Percentiles rank a stretch among this genome's conserved stretches.
Conservation (phyloP, 2,113 vertebrate species). For the Hyla sarda region DNA sequence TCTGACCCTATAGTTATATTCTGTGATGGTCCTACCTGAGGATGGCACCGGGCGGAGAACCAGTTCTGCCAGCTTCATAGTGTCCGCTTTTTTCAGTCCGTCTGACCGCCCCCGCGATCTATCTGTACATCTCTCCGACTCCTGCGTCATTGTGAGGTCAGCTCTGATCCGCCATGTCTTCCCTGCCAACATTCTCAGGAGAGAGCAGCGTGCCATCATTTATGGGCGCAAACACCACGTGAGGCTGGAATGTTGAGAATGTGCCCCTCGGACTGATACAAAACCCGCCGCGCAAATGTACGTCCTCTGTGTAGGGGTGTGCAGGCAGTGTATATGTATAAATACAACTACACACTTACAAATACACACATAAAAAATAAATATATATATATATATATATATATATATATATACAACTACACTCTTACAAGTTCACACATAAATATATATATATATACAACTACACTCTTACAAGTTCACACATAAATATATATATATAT, state of each 20-base stretch:
- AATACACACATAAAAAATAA: no score
- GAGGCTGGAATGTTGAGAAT: conserved; percentile 44
- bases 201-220: not conserved
- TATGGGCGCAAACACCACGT: conserved; percentile 24
- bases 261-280: not conserved
- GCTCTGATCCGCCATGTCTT: not conserved
- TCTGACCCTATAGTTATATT: not conserved
- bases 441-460: no score
- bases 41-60: not conserved
- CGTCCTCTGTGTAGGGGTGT: not conserved
- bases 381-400: no score
- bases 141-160: conserved; percentile 44
- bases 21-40: not conserved
- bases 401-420: no score
- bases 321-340: not conserved
- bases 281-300: not conserved
- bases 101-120: conserved; percentile 45
- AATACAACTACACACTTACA: no score
- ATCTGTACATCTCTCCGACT: conserved; percentile 35
- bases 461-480: no score
- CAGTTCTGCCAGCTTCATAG: not conserved
- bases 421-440: no score
- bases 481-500: no score
- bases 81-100: not conserved
- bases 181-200: conserved; percentile 39